phyloP scores from a whole-genome alignment of 2,113 vertebrate species.

The Mesembrinibis cayennensis region DNA sequence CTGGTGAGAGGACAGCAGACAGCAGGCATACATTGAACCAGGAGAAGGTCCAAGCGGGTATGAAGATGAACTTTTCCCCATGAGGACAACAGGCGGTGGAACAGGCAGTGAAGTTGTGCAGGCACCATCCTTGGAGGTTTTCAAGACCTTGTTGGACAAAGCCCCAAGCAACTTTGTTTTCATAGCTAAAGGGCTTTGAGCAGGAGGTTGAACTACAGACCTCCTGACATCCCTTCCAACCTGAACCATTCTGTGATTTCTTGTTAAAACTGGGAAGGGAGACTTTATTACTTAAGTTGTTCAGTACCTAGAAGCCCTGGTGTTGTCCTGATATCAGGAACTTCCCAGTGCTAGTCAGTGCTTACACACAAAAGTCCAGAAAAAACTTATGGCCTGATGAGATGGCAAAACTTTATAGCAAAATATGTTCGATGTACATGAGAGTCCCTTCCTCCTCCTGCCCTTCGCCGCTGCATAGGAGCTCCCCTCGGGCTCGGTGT shows the following conservation, averaged over 20 bases:
- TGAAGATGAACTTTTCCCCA: not conserved
- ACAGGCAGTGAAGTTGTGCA: not conserved
- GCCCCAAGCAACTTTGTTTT: not conserved
- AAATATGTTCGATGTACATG: fast-evolving
- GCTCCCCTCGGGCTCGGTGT: not conserved
- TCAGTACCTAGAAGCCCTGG: not conserved
- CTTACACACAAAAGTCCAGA: not conserved
- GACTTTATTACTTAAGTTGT: not conserved
- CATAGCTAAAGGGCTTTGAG: not conserved
- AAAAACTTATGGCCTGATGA: not conserved
- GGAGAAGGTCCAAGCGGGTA: not conserved
- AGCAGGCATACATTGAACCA: not conserved
- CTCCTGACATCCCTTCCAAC: not conserved
- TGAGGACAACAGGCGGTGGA: not conserved
- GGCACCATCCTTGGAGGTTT: not conserved
- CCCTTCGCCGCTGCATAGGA: fast-evolving
- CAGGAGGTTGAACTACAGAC: not conserved
- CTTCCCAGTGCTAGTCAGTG: not conserved
- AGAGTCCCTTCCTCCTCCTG: not conserved
- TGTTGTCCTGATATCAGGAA: not conserved
- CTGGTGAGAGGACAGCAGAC: not conserved
- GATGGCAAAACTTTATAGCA: not conserved
- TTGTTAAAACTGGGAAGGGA: not conserved
- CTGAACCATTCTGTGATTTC: not conserved
- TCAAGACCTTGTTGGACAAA: not conserved